phyloP scores from a whole-genome alignment of 2,113 vertebrate species.

The Callospermophilus lateralis region DNA sequence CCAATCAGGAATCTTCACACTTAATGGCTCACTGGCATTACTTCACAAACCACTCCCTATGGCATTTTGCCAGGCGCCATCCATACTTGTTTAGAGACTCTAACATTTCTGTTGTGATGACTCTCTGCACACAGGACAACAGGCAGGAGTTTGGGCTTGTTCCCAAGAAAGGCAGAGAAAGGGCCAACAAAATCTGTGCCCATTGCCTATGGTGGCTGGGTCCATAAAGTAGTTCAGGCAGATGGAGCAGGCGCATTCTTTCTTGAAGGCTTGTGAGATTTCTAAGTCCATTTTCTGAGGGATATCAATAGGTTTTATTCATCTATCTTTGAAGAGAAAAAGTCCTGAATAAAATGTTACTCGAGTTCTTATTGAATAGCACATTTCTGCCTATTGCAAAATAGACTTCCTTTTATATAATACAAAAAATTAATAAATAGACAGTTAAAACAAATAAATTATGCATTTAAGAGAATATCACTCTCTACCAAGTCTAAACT shows the following conservation, averaged over 20 bases:
- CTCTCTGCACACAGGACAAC: neutral
- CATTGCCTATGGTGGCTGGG: neutral
- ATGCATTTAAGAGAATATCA: too few species aligned
- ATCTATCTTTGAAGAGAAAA: neutral
- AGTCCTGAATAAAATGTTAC: neutral
- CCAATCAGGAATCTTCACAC: too few species aligned
- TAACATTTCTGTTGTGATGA: neutral
- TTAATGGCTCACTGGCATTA: too few species aligned
- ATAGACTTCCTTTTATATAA: neutral
- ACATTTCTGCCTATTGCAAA: neutral
- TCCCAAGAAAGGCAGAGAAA: neutral
- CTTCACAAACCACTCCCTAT: too few species aligned
- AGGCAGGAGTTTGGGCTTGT: fast-evolving
- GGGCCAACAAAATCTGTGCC: neutral
- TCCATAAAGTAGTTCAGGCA: neutral
- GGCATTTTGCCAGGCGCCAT: too few species aligned
- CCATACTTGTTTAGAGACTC: too few species aligned
- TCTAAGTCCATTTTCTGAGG: neutral
- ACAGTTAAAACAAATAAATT: too few species aligned
- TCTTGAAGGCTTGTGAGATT: neutral
- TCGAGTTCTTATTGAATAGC: neutral
- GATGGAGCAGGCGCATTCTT: neutral
- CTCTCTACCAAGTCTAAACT: too few species aligned
- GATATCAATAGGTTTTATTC: neutral
- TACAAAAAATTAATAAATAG: too few species aligned